Evolutionary conservation across 2,888 invertebrate species (phyloP), one percentile per base, ranked within the genome.

Genomic region (Yponomeuta cagnagella): DNA sequence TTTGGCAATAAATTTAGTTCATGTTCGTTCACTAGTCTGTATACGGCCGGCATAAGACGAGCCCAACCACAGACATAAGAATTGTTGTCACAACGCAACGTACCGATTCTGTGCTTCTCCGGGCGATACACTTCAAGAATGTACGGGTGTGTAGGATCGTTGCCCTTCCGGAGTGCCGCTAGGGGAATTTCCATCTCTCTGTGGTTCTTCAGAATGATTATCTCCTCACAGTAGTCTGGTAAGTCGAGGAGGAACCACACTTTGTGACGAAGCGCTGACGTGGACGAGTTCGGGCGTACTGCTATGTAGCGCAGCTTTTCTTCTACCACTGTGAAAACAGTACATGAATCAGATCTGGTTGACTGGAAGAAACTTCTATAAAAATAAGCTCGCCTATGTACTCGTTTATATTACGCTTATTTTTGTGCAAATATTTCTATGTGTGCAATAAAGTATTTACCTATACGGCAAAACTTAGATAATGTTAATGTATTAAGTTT

Each of bases 191-290:
- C 86, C 8, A 75, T 74, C 10, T 84, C 83, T 6, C 77, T 77
- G 43, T 76, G 77, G 0, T 82, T 77, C 73, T 88, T 90, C 30
- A 92, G 78, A 52, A 89, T 76, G 66, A 92, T 89, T 10, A 88
- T 74, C 76, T 92, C 91, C 63, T 92, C 90, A 72, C 90, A 90
- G 72, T 82, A 92, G 75, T 92, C 91, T 0, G 91, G 91, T 37
- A 92, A 74, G 31, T 90, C 83, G 10, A 92, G 81, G 10, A 92
- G 76, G 74, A 89, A 79, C 91, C 91, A 92, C 8, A 92, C 78
- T 79, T 92, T 92, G 70, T 87, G 86, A 1, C 91, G 83, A 0
- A 92, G 77, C n/a, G 81, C 78, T 1, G 81, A 84, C 72, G 88
- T 79, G 0, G 91, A 90, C 0, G 90, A 85, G 2, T 76, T 77